Evolutionary conservation across 2,113 vertebrate genomes (phyloP), one percentile per base, ranked within the genome.

Genomic region (Nansenia antarctica): DNA sequence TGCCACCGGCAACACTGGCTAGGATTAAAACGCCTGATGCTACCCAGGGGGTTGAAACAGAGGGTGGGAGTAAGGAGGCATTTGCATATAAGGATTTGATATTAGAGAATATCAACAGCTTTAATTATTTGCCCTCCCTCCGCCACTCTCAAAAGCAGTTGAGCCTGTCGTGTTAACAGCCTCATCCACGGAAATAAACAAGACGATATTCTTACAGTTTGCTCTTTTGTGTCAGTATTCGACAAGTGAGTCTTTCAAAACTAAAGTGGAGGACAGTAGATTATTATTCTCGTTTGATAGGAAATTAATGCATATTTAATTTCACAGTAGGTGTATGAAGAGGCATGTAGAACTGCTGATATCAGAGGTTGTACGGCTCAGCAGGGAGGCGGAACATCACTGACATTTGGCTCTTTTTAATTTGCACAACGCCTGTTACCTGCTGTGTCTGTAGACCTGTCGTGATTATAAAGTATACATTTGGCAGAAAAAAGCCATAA

Each of bases 251-350:
- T 54, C 49, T 47, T 45, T 69, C 11, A 18, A 66, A 74, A 61
- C 45, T 57, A 20, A 5, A n/a, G 65, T 26, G 29, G 63, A 69
- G 55, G 60, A 60, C 65, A 2, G 42, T 39, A 20, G 18, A 67
- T 74, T 24, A 67, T 61, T 78, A n/a, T 78, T 74, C 76, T 69
- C 73, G 66, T 69, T 63, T 80, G 80, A 85, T 82, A 83, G 80
- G 83, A 86, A 83, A 61, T 83, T 70, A 85, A 88, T 81, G 81
- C 83, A 74, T 77, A 77, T 78, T 86, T 88, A 85, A 86, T 87
- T 81, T 88, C 87, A 79, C 85, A 85, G 86, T 76, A 37, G 85
- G 85, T 65, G 67, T 68, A 72, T 69, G 67, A 55, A 59, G 37
- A 73, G 82, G 68, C 49, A 69, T 66, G 65, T 67, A 62, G 80